phyloP scores from a whole-genome alignment of 2,888 invertebrate genomes.

The Boloria selene region DNA sequence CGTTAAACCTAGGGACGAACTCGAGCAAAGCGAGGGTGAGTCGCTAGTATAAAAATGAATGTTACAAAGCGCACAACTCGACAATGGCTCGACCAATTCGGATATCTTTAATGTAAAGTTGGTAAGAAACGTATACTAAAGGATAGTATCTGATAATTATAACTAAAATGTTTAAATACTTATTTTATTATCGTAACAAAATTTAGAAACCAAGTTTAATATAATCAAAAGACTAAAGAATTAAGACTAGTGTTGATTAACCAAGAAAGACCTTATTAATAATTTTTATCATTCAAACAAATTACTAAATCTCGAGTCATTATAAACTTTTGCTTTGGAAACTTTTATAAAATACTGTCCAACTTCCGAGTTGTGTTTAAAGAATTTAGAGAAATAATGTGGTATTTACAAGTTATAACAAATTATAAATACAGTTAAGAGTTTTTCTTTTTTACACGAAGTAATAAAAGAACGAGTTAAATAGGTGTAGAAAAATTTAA shows the following conservation, averaged over 20 bases:
- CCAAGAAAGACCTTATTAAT: neutral
- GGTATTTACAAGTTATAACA: constrained; percentile 17
- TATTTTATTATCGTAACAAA: too few relatives aligned
- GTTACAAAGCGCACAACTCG: too few relatives aligned
- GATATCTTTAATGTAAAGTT: too few relatives aligned
- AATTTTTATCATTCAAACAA: constrained; percentile 27
- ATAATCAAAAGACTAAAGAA: neutral
- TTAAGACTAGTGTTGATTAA: neutral
- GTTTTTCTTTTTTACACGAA: neutral
- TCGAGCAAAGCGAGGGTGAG: too few relatives aligned
- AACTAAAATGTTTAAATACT: too few relatives aligned
- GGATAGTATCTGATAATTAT: too few relatives aligned
- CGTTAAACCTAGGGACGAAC: too few relatives aligned
- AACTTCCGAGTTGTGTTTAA: constrained; percentile 25
- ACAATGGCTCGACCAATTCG: too few relatives aligned
- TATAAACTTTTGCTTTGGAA: constrained; percentile 4
- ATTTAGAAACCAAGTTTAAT: neutral
- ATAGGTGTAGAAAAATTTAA: too few relatives aligned
- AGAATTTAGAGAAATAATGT: constrained; percentile 17
- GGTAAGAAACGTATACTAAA: too few relatives aligned
- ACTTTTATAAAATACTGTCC: constrained; percentile 22
- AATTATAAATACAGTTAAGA: neutral
- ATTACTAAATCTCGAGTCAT: constrained; percentile 31
- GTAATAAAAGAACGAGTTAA: neutral
- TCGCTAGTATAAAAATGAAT: too few relatives aligned